A percentile compares a stretch with the other conserved stretches of the same genome.
Evolutionary conservation across 2,797 vertebrate genomes (phyloP).

Genomic region (Poecilia velifera): DNA sequence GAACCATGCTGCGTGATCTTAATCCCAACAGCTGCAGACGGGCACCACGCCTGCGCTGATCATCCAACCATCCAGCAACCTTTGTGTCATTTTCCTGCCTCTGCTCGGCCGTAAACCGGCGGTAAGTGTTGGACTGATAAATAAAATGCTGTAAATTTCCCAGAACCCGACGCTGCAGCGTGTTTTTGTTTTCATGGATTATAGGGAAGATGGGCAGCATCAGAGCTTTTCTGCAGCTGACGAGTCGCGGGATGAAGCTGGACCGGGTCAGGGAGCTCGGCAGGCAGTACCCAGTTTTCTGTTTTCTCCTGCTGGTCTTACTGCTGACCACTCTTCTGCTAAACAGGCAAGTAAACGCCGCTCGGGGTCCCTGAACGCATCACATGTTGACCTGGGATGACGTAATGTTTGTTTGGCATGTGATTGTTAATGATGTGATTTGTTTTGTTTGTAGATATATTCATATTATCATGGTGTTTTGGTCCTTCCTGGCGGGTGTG

Average conservation of each 20-base stretch:
- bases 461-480: slow-evolving; percentile 93
- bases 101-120: slow-evolving; percentile 25
- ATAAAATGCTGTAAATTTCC: background rate
- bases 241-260: slow-evolving; percentile 75
- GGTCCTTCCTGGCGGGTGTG: slow-evolving; percentile 95
- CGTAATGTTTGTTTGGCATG: background rate
- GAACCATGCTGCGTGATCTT: slow-evolving; percentile 10
- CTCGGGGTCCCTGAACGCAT: background rate
- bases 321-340: slow-evolving; percentile 87
- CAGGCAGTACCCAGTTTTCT: slow-evolving; percentile 92
- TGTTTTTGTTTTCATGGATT: background rate
- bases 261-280: slow-evolving; percentile 86
- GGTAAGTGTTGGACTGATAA: slow-evolving; percentile 38
- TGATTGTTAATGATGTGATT: background rate
- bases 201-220: slow-evolving; percentile 61
- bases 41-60: slow-evolving; percentile 8
- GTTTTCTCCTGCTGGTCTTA: slow-evolving; percentile 83
- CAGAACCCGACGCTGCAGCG: background rate
- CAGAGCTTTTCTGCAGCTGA: slow-evolving; percentile 71
- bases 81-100: slow-evolving; percentile 13
- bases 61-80: background rate
- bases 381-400: background rate
- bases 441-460: slow-evolving; percentile 83
- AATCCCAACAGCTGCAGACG: slow-evolving; percentile 53
- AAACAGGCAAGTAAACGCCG: slow-evolving; percentile 77